phyloP scores from a whole-genome alignment of 1,140 invertebrate genomes.

The Ganaspis sp. region DNA sequence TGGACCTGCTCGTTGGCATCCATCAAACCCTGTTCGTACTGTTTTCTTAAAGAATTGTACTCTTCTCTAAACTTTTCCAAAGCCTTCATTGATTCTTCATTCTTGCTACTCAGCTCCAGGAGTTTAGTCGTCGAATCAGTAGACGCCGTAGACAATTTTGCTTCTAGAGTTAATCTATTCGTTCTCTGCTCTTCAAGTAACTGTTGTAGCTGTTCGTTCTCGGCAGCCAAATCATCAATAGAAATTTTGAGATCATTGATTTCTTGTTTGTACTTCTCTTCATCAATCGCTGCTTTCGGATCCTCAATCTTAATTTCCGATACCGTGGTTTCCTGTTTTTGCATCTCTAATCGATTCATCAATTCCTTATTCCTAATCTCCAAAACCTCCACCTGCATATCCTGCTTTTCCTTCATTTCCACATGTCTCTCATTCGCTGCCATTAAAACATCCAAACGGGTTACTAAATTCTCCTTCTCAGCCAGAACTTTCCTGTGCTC shows the following conservation, averaged over 20 bases:
- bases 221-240: slow-evolving; percentile 80
- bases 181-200: slow-evolving; percentile 79
- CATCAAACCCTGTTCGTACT: slow-evolving; percentile 63
- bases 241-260: slow-evolving; percentile 76
- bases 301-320: no score
- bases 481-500: slow-evolving; percentile 78
- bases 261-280: slow-evolving; percentile 64
- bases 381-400: slow-evolving; percentile 81
- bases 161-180: slow-evolving; percentile 60
- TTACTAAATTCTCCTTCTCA: slow-evolving; percentile 82
- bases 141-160: slow-evolving; percentile 52
- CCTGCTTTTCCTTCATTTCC: slow-evolving; percentile 88
- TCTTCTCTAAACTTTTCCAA: slow-evolving; percentile 62
- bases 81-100: slow-evolving; percentile 50
- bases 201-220: slow-evolving; percentile 84
- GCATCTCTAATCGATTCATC: slow-evolving; percentile 79
- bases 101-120: slow-evolving; percentile 51
- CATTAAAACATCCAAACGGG: slow-evolving; percentile 85
- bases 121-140: slow-evolving; percentile 39
- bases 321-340: no score
- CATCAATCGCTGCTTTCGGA: background rate
- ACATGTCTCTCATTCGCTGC: slow-evolving; percentile 85
- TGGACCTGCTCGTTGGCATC: slow-evolving; percentile 65
- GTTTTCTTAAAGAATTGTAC: slow-evolving; percentile 56
- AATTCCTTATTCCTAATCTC: slow-evolving; percentile 83